Evolutionary conservation across 2,888 invertebrate genomes (phyloP), one percentile per base, ranked within the genome.

Genomic region (Mallateleia sp.): DNA sequence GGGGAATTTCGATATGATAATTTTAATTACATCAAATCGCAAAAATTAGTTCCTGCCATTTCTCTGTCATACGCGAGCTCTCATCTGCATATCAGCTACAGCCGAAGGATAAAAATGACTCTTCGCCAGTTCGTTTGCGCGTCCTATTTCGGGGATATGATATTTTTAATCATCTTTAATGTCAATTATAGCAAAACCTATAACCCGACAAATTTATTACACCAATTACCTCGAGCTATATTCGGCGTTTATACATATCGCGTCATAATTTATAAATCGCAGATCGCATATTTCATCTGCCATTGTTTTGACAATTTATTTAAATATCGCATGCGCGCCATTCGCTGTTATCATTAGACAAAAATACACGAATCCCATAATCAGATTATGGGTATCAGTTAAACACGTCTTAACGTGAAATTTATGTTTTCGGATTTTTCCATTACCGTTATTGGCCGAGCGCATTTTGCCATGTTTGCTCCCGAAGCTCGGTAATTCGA

Each of bases 1-100:
- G 66, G 62, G 54, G 60, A 83, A 87, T 67, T 72, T 72, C 38
- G 47, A 34, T 34, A 50, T 32, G 24, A 58, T 83, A 83, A 78
- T 69, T 22, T 56, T 62, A 28, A 85, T 77, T 80, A 81, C 45
- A 22, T 24, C 62, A 56, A 71, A 67, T 80, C 60, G 20, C 47
- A 67, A 58, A 79, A 79, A 69, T 78, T 78, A 72, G 50, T 42
- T 18, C 28, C 2, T 24, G 45, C 58, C 74, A 56, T 45, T 54
- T 45, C 15, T n/a, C 28, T 60, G 50, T 45, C 64, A 18, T 34
- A 25, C 54, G 18, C 28, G 2, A 25, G 2, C 28, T 28, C 24
- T 8, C 47, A 20, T 38, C 38, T 47, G 7, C 50, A 34, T 38
- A 60, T 54, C 58, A 56, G 22, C 58, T 47, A 24, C 32, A 0